Evolutionary conservation across 2,113 vertebrate genomes (phyloP).

Genomic region (Steatornis caripensis): DNA sequence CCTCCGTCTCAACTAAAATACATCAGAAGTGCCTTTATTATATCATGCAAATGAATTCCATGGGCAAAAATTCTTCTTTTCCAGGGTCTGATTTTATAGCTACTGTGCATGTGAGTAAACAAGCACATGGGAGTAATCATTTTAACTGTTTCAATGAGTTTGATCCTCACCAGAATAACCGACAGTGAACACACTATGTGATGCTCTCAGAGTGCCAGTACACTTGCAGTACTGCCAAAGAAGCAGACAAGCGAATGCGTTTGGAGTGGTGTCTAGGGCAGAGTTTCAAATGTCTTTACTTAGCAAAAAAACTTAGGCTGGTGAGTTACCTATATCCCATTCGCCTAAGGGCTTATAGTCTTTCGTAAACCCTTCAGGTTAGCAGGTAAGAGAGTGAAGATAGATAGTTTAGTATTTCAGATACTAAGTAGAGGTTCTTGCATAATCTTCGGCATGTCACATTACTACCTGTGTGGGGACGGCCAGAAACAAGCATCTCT

Average conservation of each 20-base stretch:
- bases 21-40: slow-evolving; percentile 46
- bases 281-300: background rate
- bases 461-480: background rate
- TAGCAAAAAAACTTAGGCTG: background rate
- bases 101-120: background rate
- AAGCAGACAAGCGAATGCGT: background rate
- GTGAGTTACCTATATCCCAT: background rate
- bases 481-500: background rate
- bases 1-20: background rate
- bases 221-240: background rate
- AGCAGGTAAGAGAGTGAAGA: background rate
- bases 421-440: background rate
- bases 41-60: slow-evolving; percentile 10
- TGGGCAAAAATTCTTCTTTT: background rate
- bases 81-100: background rate
- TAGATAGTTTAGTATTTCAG: background rate
- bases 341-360: rapidly evolving
- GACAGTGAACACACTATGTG: background rate
- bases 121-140: background rate
- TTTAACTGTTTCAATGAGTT: background rate
- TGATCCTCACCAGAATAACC: background rate
- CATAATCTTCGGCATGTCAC: background rate
- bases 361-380: background rate
- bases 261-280: background rate
- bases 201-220: background rate